Conservation (phyloP, 2,113 vertebrate genomes). For the Pantherophis guttatus region DNA sequence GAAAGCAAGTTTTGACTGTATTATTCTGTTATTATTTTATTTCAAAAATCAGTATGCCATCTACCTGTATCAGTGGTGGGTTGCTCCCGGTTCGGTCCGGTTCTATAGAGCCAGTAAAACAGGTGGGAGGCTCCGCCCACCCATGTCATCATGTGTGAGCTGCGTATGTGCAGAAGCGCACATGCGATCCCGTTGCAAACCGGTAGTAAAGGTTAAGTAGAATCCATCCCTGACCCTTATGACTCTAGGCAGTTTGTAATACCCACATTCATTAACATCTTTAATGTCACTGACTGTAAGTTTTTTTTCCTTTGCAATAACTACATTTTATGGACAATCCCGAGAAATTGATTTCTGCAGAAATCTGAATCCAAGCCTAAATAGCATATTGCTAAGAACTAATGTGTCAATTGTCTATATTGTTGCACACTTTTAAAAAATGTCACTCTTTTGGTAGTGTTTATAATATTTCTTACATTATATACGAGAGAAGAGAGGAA, state of each 20-base stretch:
- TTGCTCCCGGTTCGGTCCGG: too few species aligned
- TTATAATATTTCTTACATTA: background rate
- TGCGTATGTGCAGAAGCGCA: too few species aligned
- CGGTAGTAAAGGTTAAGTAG: too few species aligned
- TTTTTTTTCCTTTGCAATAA: background rate
- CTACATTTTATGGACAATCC: background rate
- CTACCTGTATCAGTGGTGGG: background rate
- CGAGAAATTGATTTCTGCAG: background rate
- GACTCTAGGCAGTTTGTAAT: background rate
- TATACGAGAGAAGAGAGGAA: background rate
- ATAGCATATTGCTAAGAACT: background rate
- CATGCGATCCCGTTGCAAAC: too few species aligned
- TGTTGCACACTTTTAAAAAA: background rate
- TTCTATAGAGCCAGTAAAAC: too few species aligned
- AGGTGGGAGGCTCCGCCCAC: too few species aligned
- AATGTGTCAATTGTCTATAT: background rate
- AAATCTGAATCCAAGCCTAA: background rate
- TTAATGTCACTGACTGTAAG: background rate
- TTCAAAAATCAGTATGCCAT: background rate
- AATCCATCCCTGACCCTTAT: background rate
- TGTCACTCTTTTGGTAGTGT: background rate
- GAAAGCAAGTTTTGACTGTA: background rate
- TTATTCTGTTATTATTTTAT: background rate
- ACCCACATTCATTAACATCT: background rate
- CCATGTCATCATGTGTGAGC: too few species aligned